Conservation (phyloP, 2,113 vertebrate genomes). For the Istiophorus platypterus region DNA sequence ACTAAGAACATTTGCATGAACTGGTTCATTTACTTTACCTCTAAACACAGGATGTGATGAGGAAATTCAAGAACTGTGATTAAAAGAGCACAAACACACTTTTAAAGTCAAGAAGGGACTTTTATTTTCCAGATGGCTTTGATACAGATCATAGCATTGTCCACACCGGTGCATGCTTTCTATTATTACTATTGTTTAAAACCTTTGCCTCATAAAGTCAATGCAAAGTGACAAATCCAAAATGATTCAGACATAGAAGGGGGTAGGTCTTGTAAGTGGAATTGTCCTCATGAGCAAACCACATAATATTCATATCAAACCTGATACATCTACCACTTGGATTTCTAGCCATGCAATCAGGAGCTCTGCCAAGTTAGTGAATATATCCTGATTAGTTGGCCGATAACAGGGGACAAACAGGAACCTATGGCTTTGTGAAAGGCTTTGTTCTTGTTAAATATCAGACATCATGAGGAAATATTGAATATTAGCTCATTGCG, state of each 20-base stretch:
- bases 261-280: slow-evolving; percentile 66
- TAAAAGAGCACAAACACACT: slow-evolving; percentile 40
- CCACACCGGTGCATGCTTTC: slow-evolving; percentile 61
- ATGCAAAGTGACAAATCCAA: slow-evolving; percentile 79
- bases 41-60: slow-evolving; percentile 29
- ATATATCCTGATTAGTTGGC: slow-evolving; percentile 66
- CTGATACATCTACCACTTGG: slow-evolving; percentile 69
- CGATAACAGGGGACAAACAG: slow-evolving; percentile 64
- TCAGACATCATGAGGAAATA: slow-evolving; percentile 48
- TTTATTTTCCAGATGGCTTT: slow-evolving; percentile 74
- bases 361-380: slow-evolving; percentile 67
- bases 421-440: slow-evolving; percentile 46
- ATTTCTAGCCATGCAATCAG: slow-evolving; percentile 79
- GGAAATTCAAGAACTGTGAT: slow-evolving; percentile 52
- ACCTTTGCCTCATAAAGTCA: slow-evolving; percentile 64
- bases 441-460: slow-evolving; percentile 48
- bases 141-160: slow-evolving; percentile 68
- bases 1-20: slow-evolving; percentile 38
- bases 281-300: slow-evolving; percentile 76
- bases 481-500: slow-evolving; percentile 52
- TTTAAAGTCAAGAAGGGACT: slow-evolving; percentile 52
- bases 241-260: slow-evolving; percentile 53
- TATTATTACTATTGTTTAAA: slow-evolving; percentile 68
- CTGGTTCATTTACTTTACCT: slow-evolving; percentile 51
- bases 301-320: slow-evolving; percentile 75